Base-by-base conservation (phyloP, 2,888 invertebrate species). In the Aleiodes alternator region DNA sequence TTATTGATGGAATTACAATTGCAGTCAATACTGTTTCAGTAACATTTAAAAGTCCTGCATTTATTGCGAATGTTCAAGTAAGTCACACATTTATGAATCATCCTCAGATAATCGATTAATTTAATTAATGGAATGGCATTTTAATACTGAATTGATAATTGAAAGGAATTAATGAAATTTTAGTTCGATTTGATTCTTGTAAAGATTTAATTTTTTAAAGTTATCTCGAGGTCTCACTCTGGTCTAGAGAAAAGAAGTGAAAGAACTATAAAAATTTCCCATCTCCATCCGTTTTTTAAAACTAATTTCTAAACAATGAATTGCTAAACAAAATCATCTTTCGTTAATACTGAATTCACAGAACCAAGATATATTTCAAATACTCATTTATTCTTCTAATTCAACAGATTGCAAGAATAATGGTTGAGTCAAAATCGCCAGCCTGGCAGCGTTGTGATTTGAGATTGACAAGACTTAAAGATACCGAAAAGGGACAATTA, bases 1-100 rank as follows among this genome's bases (percentile, higher is more conserved):
- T 99, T 77, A 96, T 99, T 85, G 99, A 99, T 91, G 99, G 99
- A 76, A 98, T 99, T 87, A 98, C 97, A 59, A 94, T 99, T 81
- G 94, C 95, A 87, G 97, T 99, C 81, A 99, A 99, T 90, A 96
- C 96, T 75, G 97, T 99, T 76, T 95, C 95, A 89, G 94, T 99
- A 85, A 95, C 96, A 85, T 98, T 99, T 91, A 95, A 94, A 84
- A 98, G 98, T 90, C 96, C 96, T 83, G 97, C 97, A 73, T 99
- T 99, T 91, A 95, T 96, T 84, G 98, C 98, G 78, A 96, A 97
- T 84, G 95, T 99, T 89, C 97, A 98, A 94, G 98, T 98, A 82
- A 57, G 80, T 85, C 72, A 81, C 38, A 72, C 77, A n/a, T 55
- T 16, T 5, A 11, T 7, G 14, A 16, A 16, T n/a, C 5, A 34